Conservation (phyloP, 30 jellyfish, hydroid and myxozoan species). For the Turritopsis rubra region DNA sequence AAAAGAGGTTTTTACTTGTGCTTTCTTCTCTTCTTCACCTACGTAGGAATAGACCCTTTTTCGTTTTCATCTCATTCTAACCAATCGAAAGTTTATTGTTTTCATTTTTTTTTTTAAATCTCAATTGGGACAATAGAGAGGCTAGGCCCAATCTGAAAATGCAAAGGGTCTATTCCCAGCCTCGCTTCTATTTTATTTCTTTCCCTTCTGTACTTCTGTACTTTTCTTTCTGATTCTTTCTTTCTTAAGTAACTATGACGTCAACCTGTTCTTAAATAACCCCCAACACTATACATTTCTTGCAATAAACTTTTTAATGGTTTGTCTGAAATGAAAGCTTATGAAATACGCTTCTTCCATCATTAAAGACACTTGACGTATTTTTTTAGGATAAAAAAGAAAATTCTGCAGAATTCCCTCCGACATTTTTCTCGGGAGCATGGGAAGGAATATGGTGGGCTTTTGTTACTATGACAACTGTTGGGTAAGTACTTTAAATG, state of each 20-base stretch:
- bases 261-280: not conserved
- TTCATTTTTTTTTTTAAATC: too few relatives aligned
- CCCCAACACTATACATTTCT: not conserved
- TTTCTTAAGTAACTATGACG: not conserved
- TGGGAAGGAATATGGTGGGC: conserved; percentile 99
- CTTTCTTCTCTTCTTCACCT: not conserved
- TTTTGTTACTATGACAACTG: conserved; percentile 96
- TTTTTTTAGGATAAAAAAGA: conserved; percentile 61
- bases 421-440: conserved; percentile 84
- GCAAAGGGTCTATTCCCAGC: not conserved
- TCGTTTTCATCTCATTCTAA: not conserved
- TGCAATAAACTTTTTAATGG: not conserved
- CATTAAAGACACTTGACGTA: not conserved
- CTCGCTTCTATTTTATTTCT: not conserved
- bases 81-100: not conserved
- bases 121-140: not conserved
- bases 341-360: not conserved
- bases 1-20: not conserved
- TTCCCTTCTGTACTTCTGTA: not conserved
- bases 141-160: not conserved
- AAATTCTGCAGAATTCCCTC: conserved; percentile 90
- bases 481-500: conserved; percentile 58
- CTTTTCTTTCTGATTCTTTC: not conserved
- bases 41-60: not conserved
- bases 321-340: not conserved